Conservation (phyloP, 2,888 invertebrate genomes). For the Thyatira batis region DNA sequence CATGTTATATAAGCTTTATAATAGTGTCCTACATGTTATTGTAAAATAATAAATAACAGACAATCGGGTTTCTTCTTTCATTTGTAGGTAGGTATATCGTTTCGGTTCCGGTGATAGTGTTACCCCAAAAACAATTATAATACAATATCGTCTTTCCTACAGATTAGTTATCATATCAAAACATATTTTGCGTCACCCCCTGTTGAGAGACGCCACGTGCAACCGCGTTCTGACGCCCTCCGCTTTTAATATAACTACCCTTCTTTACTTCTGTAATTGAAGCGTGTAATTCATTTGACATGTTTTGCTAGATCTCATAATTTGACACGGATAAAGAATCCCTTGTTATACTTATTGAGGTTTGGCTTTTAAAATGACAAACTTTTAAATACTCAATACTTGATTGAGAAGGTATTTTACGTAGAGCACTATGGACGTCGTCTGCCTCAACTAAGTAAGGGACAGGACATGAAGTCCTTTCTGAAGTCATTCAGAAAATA, state of each 20-base stretch:
- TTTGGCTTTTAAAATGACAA: neutral
- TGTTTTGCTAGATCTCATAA: slow-evolving; percentile 77
- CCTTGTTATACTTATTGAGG: slow-evolving; percentile 26
- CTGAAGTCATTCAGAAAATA: too few relatives aligned
- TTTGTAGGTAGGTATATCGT: too few relatives aligned
- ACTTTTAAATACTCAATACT: too few relatives aligned
- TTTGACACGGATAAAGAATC: slow-evolving; percentile 63
- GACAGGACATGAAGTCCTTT: too few relatives aligned
- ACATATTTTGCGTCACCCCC: slow-evolving; percentile 61
- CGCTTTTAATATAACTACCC: slow-evolving; percentile 44
- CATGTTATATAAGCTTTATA: too few relatives aligned
- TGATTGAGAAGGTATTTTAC: too few relatives aligned
- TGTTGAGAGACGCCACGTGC: slow-evolving; percentile 55
- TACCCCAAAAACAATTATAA: slow-evolving; percentile 51
- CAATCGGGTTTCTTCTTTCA: neutral
- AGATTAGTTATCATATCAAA: slow-evolving; percentile 71
- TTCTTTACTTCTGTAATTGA: slow-evolving; percentile 62
- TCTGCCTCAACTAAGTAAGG: too few relatives aligned
- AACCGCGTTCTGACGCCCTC: slow-evolving; percentile 27
- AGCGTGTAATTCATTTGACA: slow-evolving; percentile 76
- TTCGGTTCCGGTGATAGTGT: slow-evolving; percentile 3
- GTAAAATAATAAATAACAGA: too few relatives aligned
- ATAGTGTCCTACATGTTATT: too few relatives aligned
- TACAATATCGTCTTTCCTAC: slow-evolving; percentile 42
- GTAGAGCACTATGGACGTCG: too few relatives aligned